Conservation (phyloP, 2,113 vertebrate genomes). For the Rhabdornis inornatus region DNA sequence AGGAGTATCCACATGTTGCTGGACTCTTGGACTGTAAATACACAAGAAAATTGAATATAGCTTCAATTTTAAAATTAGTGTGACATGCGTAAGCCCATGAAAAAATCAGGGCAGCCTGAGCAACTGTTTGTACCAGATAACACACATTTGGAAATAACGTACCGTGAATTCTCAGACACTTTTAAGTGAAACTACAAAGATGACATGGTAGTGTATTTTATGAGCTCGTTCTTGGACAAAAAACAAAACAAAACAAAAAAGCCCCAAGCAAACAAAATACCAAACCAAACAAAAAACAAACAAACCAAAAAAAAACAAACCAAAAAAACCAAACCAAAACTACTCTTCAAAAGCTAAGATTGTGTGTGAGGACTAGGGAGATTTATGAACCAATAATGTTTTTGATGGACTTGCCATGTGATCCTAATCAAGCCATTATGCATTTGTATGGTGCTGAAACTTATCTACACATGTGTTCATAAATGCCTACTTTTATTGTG, state of each 20-base stretch:
- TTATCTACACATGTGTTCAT: neutral
- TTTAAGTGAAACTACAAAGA: neutral
- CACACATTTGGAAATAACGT: neutral
- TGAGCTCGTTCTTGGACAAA: neutral
- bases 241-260: neutral
- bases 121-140: conserved; percentile 10
- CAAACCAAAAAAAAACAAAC: neutral
- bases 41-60: neutral
- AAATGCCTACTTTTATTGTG: neutral
- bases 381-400: conserved; percentile 12
- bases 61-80: neutral
- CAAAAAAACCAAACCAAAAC: neutral
- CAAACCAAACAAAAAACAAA: neutral
- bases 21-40: neutral
- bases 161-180: neutral
- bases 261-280: no score
- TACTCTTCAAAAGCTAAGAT: neutral
- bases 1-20: neutral
- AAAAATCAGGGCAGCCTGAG: neutral
- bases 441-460: neutral
- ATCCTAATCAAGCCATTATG: neutral
- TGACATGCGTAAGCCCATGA: neutral
- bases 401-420: neutral
- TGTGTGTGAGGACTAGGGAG: neutral
- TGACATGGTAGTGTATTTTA: neutral